Conservation (phyloP, 2,113 vertebrate species). For the Psittacara wagleri region DNA sequence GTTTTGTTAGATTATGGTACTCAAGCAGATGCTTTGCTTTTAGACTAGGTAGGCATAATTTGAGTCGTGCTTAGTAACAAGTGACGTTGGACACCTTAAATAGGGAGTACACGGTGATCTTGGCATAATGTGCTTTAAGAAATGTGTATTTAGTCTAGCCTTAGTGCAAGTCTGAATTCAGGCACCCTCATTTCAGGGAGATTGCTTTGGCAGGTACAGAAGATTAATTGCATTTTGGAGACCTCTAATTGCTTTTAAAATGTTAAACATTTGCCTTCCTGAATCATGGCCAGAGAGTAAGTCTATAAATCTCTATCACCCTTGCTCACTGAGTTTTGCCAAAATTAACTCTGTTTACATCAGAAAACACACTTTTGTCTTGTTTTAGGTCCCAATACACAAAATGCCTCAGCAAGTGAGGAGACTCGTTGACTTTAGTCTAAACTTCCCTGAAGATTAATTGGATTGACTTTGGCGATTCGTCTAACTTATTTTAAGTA, state of each 20-base stretch:
- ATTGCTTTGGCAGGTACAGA: conserved; percentile 17
- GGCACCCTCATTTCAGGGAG: not conserved
- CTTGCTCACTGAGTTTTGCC: not conserved
- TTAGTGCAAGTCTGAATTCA: not conserved
- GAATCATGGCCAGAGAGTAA: conserved; percentile 25
- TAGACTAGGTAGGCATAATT: conserved; percentile 51
- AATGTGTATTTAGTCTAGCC: not conserved
- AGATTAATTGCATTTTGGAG: conserved; percentile 36
- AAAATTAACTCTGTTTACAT: conserved; percentile 44
- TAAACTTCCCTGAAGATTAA: not conserved
- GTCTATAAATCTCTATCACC: conserved; percentile 50
- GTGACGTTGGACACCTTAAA: conserved; percentile 51
- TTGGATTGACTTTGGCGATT: not conserved
- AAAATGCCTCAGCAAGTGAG: not conserved
- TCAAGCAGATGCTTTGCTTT: conserved; percentile 67
- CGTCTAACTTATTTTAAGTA: not conserved
- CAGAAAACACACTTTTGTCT: not conserved
- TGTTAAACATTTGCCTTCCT: conserved; percentile 51
- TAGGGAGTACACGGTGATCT: conserved; percentile 5
- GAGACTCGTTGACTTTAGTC: not conserved
- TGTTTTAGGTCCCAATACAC: not conserved
- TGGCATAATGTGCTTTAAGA: not conserved
- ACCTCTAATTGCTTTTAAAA: conserved; percentile 52
- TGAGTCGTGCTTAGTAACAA: conserved; percentile 42
- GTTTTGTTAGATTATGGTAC: conserved; percentile 74